A percentile compares a stretch with the other conserved stretches of the same genome.
Evolutionary conservation across 2,888 invertebrate genomes (phyloP).

Genomic region (Himalopsyche kuldschensis): DNA sequence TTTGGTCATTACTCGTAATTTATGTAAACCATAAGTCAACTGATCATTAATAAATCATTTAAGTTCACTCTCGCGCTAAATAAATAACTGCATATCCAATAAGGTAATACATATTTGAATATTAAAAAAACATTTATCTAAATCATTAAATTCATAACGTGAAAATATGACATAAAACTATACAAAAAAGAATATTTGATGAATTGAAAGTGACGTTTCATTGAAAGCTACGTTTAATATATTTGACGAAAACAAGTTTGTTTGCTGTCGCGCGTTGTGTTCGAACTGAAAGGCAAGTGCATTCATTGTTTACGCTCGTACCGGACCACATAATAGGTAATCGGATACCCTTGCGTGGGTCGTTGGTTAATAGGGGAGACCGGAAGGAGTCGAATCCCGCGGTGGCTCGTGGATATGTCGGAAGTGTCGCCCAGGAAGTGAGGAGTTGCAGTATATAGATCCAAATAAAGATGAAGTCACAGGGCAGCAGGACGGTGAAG

Average conservation of each 20-base stretch:
- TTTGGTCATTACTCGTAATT: no score
- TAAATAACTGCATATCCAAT: no score
- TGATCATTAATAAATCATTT: no score
- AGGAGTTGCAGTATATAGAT: constrained; percentile 2
- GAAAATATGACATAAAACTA: background rate
- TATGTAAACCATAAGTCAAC: no score
- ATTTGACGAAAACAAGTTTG: background rate
- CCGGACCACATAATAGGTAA: background rate
- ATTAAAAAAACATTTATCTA: no score
- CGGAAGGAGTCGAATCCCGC: background rate
- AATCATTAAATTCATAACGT: no score
- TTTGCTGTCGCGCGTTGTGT: background rate
- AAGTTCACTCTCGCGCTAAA: no score
- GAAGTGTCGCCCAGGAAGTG: constrained; percentile 10
- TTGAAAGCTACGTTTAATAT: background rate
- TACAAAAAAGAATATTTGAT: background rate
- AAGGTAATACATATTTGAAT: no score
- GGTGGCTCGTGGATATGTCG: background rate
- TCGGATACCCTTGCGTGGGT: background rate
- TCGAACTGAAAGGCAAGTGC: background rate
- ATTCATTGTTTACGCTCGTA: background rate
- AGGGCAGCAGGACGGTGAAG: constrained; percentile 11
- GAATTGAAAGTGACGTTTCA: background rate
- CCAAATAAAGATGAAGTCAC: constrained; percentile 15
- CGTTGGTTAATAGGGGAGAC: background rate